Conservation (phyloP, 1,140 invertebrate genomes). For the Eueides isabella region DNA sequence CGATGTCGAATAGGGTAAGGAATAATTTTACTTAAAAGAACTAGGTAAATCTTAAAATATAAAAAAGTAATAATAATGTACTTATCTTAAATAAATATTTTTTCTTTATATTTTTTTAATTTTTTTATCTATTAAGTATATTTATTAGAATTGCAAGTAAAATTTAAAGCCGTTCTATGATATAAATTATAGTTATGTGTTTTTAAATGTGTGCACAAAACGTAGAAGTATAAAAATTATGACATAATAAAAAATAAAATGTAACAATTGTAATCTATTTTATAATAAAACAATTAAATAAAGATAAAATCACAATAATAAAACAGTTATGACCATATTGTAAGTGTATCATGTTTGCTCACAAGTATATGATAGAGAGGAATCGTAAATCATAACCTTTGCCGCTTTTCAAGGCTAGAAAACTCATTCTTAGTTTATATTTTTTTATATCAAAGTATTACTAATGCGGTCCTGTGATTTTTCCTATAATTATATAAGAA, state of each 20-base stretch:
- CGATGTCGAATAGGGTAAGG: too few species aligned
- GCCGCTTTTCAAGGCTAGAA: slow-evolving; percentile 30
- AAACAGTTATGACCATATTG: slow-evolving; percentile 45
- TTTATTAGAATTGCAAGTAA: too few species aligned
- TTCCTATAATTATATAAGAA: neutral
- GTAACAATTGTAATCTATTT: slow-evolving; percentile 29
- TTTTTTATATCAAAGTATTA: neutral
- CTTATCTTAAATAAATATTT: too few species aligned
- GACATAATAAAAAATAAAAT: slow-evolving; percentile 20
- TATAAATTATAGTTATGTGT: too few species aligned
- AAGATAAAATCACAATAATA: slow-evolving; percentile 41
- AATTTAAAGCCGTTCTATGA: too few species aligned
- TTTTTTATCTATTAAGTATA: too few species aligned
- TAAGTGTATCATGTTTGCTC: slow-evolving; percentile 24
- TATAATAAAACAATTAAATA: slow-evolving; percentile 38
- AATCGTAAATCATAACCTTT: slow-evolving; percentile 36
- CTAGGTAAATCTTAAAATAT: too few species aligned
- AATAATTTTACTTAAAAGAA: too few species aligned
- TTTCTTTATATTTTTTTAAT: too few species aligned
- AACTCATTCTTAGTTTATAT: slow-evolving; percentile 15
- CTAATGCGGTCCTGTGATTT: neutral
- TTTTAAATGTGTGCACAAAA: neutral
- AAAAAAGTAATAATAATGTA: too few species aligned
- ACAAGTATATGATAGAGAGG: slow-evolving; percentile 15
- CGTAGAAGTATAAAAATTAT: slow-evolving; percentile 12